These are phyloP conservation scores for Drosophila dunni DNA, from an alignment of 1,140 invertebrate species.

Conservation along the genomic window DNA sequence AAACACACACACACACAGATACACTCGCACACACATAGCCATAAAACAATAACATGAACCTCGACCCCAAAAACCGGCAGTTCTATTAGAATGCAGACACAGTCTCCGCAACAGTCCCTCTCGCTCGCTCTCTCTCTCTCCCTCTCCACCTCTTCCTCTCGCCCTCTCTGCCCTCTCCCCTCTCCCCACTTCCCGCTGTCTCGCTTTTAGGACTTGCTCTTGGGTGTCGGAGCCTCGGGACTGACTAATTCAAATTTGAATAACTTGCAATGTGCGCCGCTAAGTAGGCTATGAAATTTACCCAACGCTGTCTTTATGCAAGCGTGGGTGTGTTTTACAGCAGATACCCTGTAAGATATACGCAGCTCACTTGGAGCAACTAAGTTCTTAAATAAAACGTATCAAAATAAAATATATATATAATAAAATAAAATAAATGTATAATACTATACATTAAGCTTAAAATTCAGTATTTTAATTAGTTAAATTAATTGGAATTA, in stretches of 20 bases:
- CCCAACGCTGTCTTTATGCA: constrained; percentile 1
- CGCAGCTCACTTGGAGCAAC: background rate
- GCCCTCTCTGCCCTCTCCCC: background rate
- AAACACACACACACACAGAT: constrained; percentile 15
- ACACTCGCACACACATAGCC: constrained; percentile 21
- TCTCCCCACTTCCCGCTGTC: background rate
- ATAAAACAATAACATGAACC: constrained; percentile 54
- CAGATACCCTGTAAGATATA: background rate
- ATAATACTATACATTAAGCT: too few species aligned
- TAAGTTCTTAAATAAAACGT: too few species aligned
- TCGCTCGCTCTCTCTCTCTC: background rate
- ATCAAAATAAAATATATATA: too few species aligned
- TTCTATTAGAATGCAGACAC: background rate
- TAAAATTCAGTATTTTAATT: too few species aligned
- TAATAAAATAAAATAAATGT: too few species aligned
- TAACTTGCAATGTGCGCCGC: constrained; percentile 70
- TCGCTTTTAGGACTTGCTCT: background rate
- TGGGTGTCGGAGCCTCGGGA: background rate
- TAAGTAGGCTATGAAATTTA: constrained; percentile 72
- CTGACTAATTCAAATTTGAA: constrained; percentile 75
- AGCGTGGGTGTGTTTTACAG: constrained; percentile 6
- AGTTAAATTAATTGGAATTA: too few species aligned
- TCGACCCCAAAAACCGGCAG: background rate
- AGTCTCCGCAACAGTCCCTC: background rate
- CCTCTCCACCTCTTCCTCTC: background rate